A percentile compares a stretch with the other conserved stretches of the same genome.
Evolutionary conservation across 64 coral and sea anemone species (phyloP).

Genomic region (Actinia tenebrosa): DNA sequence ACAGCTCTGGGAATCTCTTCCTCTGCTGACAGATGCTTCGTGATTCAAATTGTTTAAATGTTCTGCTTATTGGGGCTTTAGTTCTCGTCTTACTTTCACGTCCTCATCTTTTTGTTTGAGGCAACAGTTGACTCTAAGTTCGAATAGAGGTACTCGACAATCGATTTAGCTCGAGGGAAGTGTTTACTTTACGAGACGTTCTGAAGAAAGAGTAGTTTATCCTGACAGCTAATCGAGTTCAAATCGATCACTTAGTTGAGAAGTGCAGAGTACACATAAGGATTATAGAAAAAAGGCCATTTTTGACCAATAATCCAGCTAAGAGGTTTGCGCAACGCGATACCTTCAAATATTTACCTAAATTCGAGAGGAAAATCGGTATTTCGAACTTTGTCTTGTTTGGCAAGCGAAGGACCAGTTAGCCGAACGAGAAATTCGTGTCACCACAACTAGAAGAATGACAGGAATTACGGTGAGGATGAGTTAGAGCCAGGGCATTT

Average conservation of each 20-base stretch:
- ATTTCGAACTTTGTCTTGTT: not conserved
- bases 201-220: not conserved
- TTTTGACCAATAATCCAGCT: not conserved
- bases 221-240: not conserved
- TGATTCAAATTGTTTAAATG: not conserved
- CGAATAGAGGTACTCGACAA: not conserved
- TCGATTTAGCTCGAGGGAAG: not conserved
- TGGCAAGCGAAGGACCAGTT: not conserved
- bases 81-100: not conserved
- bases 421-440: not conserved
- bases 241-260: slow-evolving; percentile 5
- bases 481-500: not conserved
- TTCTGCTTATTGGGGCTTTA: not conserved
- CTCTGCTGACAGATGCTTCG: not conserved
- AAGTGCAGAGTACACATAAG: slow-evolving; percentile 1
- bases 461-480: not conserved
- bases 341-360: slow-evolving; percentile 9
- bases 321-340: not conserved
- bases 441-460: not conserved
- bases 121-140: not conserved
- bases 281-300: slow-evolving; percentile 5
- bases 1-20: slow-evolving; percentile 20
- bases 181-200: not conserved
- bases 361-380: not conserved
- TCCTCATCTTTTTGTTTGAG: not conserved